Percentiles rank a stretch among this genome's conserved stretches.
Conservation (phyloP, 2,888 invertebrate species). For the Cephus pygmeus region DNA sequence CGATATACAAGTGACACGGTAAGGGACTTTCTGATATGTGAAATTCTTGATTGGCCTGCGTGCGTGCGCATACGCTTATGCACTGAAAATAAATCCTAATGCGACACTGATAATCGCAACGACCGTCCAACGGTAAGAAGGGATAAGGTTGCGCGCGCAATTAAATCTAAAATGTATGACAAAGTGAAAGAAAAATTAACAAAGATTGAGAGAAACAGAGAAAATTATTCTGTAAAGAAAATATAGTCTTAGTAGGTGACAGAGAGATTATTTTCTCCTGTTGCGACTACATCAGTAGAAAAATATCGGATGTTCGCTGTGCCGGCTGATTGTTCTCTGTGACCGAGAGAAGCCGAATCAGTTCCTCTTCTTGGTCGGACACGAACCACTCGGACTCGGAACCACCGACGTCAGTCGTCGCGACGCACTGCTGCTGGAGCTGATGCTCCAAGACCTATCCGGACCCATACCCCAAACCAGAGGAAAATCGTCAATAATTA, state of each 20-base stretch:
- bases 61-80: background rate
- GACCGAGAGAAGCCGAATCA: slow-evolving; percentile 77
- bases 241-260: background rate
- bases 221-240: background rate
- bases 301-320: slow-evolving; percentile 56
- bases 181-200: background rate
- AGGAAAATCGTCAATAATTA: slow-evolving; percentile 57
- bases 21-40: background rate
- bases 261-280: background rate
- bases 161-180: background rate
- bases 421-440: slow-evolving; percentile 56
- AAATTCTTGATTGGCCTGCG: background rate
- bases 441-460: slow-evolving; percentile 60
- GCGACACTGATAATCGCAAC: background rate
- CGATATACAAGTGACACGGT: background rate
- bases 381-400: slow-evolving; percentile 82
- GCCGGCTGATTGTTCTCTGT: slow-evolving; percentile 57
- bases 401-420: slow-evolving; percentile 66
- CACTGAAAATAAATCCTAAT: background rate
- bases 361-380: slow-evolving; percentile 83
- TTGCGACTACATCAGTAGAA: slow-evolving; percentile 52
- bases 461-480: slow-evolving; percentile 42
- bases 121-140: background rate
- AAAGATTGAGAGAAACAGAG: background rate
- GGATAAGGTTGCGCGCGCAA: background rate